phyloP scores from a whole-genome alignment of 2,888 invertebrate genomes.

The Agrilus mali region DNA sequence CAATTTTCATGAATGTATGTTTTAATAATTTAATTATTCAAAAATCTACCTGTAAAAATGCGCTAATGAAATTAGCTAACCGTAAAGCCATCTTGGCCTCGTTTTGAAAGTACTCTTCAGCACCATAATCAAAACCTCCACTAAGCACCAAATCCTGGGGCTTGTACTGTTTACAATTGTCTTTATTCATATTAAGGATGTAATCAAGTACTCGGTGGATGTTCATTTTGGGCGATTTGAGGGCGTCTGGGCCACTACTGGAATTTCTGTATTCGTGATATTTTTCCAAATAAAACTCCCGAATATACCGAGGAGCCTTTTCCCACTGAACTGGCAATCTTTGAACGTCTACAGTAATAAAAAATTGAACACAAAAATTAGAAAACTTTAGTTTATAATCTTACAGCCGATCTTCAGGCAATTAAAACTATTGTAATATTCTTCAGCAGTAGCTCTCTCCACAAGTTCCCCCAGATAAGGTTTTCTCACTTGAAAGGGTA shows the following conservation, averaged over 20 bases:
- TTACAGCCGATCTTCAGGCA: constrained; percentile 86
- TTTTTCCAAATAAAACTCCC: constrained; percentile 61
- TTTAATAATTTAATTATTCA: background rate
- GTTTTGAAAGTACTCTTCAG: constrained; percentile 80
- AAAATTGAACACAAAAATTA: constrained; percentile 2
- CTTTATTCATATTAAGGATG: constrained; percentile 52
- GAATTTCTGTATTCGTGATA: constrained; percentile 64
- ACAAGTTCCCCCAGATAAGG: constrained; percentile 90
- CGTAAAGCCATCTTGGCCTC: constrained; percentile 96
- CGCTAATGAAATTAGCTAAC: constrained; percentile 89
- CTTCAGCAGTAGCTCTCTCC: constrained; percentile 83
- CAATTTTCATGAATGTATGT: background rate
- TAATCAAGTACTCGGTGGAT: constrained; percentile 68
- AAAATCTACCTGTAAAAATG: constrained; percentile 66
- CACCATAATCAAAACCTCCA: constrained; percentile 79
- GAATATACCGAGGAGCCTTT: constrained; percentile 52
- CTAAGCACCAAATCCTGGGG: constrained; percentile 64
- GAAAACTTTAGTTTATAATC: constrained; percentile 24
- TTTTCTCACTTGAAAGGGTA: constrained; percentile 75
- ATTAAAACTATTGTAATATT: constrained; percentile 87
- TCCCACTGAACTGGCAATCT: constrained; percentile 77
- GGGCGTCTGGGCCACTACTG: constrained; percentile 48
- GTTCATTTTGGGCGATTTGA: constrained; percentile 56
- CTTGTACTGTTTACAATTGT: constrained; percentile 37
- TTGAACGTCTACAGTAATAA: constrained; percentile 57